Conservation (phyloP, 2,797 vertebrate genomes). For the Spinibarbus caldwelli region DNA sequence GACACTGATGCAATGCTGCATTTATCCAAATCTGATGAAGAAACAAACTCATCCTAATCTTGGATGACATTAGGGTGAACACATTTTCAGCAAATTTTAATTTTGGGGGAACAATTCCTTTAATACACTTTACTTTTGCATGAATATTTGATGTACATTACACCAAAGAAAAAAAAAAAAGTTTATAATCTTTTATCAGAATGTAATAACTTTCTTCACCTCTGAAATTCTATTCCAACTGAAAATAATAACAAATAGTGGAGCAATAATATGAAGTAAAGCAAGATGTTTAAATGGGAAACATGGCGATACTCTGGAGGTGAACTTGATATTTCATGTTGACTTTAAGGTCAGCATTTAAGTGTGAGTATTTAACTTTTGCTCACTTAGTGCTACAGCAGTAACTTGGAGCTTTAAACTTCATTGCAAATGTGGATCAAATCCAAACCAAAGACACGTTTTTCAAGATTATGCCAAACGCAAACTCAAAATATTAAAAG, state of each 20-base stretch:
- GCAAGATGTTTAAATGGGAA: background rate
- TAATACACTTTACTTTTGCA: background rate
- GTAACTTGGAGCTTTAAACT: background rate
- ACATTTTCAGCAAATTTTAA: too few relatives aligned
- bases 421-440: background rate
- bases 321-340: background rate
- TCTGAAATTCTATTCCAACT: background rate
- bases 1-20: background rate
- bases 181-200: background rate
- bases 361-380: background rate
- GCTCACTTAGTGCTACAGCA: background rate
- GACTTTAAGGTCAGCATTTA: slow-evolving; percentile 1
- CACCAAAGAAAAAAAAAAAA: background rate
- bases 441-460: background rate
- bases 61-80: background rate
- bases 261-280: background rate
- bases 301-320: background rate
- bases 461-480: background rate
- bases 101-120: background rate
- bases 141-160: background rate
- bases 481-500: background rate
- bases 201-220: background rate
- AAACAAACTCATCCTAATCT: background rate
- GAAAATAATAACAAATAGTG: background rate
- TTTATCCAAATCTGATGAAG: background rate